Base-by-base conservation (phyloP, 2,797 vertebrate genomes). In the Natrix natrix region DNA sequence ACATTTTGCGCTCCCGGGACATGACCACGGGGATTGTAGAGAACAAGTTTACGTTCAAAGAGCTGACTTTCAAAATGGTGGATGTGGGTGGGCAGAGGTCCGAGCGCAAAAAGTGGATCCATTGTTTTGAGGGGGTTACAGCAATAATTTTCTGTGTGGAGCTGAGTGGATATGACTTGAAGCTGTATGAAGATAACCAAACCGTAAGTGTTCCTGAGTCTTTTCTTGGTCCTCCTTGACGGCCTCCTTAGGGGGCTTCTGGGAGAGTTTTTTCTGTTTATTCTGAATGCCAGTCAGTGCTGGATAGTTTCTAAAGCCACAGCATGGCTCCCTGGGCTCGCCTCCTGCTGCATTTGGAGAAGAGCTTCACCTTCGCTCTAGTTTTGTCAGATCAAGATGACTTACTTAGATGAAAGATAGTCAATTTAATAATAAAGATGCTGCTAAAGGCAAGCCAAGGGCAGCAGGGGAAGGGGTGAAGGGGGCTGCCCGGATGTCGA, bases 21-120 rank as follows among this genome's bases (percentile, higher is more conserved):
- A 99, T 99, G 99, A 99, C 99, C 96, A 99, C 99, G 0, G 99
- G 99, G 96, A 99, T 99, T 61, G 99, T 99, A 97, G 99, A 99
- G 98, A 99, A 99, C 97, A 99, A 99, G 97, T 99, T 99, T 98
- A 99, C 99, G 96, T 99, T 99, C 98, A 99, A 99, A 97, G 99
- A 99, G 98, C 99, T 99, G 97, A 99, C 99, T 94, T 99, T 99
- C 98, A 99, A 99, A 98, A 99, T 99, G 99, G 99, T 99, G 93
- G 99, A 99, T 0, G 99, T 99, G 96, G 99, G 99, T 7, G 99
- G 99, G 56, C 99, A 99, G 97, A 98, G 99, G 57, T 99, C 99
- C 0, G 99, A 99, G 97, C 98, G 99, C 95, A 99, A 99, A 98
- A 99, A 99, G 97, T 99, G 99, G 99, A 99, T 99, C 98, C 99